Conservation (phyloP, 2,888 invertebrate species). For the Arrhopalites spinosus region DNA sequence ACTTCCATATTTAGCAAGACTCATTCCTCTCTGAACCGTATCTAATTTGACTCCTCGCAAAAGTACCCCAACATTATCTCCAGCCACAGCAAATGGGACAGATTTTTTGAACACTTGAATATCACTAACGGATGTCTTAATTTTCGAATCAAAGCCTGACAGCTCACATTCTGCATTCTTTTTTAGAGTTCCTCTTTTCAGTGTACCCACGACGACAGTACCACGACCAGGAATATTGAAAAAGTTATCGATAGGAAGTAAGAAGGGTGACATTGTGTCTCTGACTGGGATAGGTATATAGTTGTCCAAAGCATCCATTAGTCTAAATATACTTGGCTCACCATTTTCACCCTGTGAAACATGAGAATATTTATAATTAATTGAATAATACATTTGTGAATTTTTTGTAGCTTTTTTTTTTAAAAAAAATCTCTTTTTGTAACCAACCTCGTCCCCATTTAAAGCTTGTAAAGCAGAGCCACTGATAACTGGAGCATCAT, state of each 20-base stretch:
- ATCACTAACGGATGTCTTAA: slow-evolving; percentile 77
- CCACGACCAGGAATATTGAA: slow-evolving; percentile 85
- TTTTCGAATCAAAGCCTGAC: slow-evolving; percentile 74
- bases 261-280: slow-evolving; percentile 77
- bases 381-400: no score
- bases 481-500: slow-evolving; percentile 72
- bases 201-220: slow-evolving; percentile 85
- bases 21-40: slow-evolving; percentile 79
- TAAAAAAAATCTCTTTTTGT: no score
- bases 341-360: slow-evolving; percentile 72
- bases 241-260: slow-evolving; percentile 84
- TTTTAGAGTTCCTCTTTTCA: slow-evolving; percentile 75
- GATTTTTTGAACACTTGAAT: slow-evolving; percentile 83
- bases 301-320: slow-evolving; percentile 75
- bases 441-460: slow-evolving; percentile 70
- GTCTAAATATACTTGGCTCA: slow-evolving; percentile 71
- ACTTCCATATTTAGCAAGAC: slow-evolving; percentile 68
- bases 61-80: slow-evolving; percentile 88
- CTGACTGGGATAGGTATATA: slow-evolving; percentile 75
- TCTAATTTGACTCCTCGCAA: slow-evolving; percentile 74
- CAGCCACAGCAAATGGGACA: slow-evolving; percentile 71
- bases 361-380: no score
- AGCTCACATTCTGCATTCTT: slow-evolving; percentile 76
- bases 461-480: slow-evolving; percentile 88
- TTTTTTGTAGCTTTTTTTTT: no score